Percentiles rank a stretch among this genome's conserved stretches.
phyloP scores from a whole-genome alignment of 2,113 vertebrate genomes.

The Nycticryphes semicollaris region DNA sequence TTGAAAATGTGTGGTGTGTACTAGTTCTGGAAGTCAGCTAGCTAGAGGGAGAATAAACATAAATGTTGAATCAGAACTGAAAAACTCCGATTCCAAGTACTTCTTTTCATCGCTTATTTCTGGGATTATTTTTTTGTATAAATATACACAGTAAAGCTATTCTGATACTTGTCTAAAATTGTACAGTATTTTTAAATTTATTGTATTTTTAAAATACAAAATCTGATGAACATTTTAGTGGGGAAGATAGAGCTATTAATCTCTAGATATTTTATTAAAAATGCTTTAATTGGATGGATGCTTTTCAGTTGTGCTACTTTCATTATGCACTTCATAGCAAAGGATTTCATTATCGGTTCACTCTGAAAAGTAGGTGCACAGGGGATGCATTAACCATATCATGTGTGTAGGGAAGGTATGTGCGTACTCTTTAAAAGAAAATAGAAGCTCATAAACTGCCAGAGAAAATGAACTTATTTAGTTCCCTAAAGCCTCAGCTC shows the following conservation, averaged over 20 bases:
- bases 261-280: background rate
- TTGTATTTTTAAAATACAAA: background rate
- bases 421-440: background rate
- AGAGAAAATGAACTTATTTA: background rate
- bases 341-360: background rate
- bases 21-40: background rate
- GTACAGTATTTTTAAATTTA: background rate
- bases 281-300: background rate
- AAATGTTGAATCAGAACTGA: background rate
- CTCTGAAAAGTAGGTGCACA: background rate
- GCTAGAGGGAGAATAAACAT: background rate
- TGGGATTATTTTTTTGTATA: background rate
- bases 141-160: conserved; percentile 30
- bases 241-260: background rate
- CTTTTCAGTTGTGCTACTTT: background rate
- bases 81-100: background rate
- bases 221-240: background rate
- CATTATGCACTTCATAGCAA: background rate
- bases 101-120: background rate
- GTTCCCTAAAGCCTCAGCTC: background rate
- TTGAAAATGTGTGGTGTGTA: background rate
- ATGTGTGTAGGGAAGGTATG: background rate
- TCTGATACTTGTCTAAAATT: conserved; percentile 9
- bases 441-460: background rate
- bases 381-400: background rate